Percentiles rank a stretch among this genome's conserved stretches.
phyloP scores from a whole-genome alignment of 1,140 invertebrate genomes.

The Neodiprion lecontei region DNA sequence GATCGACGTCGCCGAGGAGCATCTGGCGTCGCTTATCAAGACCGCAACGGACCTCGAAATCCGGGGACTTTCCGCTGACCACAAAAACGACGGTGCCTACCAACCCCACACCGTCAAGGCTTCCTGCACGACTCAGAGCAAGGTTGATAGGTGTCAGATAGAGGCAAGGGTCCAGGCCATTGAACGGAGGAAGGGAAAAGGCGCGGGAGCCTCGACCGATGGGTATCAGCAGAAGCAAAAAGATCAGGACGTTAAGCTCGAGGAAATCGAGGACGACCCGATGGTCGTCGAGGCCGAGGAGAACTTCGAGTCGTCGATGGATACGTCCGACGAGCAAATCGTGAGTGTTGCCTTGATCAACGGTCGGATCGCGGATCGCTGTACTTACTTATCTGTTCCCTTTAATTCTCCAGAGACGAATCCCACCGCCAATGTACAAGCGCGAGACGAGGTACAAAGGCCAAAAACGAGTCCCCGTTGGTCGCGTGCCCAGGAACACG shows the following conservation, averaged over 20 bases:
- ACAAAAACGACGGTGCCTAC: constrained; percentile 41
- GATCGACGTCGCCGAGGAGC: constrained; percentile 72
- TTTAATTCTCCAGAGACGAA: constrained; percentile 34
- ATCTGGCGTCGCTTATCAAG: constrained; percentile 71
- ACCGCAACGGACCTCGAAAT: constrained; percentile 73
- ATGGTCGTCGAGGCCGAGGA: constrained; percentile 56
- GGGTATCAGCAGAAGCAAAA: constrained; percentile 1
- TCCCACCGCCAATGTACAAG: constrained; percentile 50
- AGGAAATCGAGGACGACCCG: constrained; percentile 57
- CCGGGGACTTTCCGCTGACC: constrained; percentile 57
- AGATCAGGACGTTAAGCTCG: constrained; percentile 41
- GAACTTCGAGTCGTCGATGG: constrained; percentile 43
- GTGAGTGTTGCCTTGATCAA: constrained; percentile 29
- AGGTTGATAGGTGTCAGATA: constrained; percentile 32
- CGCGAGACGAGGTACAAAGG: constrained; percentile 57
- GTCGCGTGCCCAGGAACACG: constrained; percentile 39
- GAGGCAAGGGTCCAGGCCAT: constrained; percentile 44
- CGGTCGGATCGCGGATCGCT: constrained; percentile 12
- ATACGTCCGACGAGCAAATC: constrained; percentile 43
- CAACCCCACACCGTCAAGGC: constrained; percentile 42
- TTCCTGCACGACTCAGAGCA: constrained; percentile 32
- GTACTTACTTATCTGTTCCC: constrained; percentile 16
- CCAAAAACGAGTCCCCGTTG: constrained; percentile 64
- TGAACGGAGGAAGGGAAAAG: constrained; percentile 44
- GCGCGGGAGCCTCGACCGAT: constrained; percentile 10